Base-by-base conservation (phyloP, 2,113 vertebrate species). In the Melanotaenia duboulayi region DNA sequence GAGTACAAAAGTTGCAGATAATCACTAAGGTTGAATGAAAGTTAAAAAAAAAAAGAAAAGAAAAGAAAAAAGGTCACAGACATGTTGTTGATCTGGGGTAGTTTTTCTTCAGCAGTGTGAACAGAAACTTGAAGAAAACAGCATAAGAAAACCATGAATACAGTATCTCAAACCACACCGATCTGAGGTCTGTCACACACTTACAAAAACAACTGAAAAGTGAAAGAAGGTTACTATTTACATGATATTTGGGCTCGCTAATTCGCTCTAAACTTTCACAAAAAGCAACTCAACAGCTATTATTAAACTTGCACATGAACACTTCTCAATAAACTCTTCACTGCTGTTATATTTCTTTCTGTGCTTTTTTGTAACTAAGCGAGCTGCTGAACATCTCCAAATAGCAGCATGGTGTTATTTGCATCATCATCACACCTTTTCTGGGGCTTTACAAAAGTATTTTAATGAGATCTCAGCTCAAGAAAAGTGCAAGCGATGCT, bases 61-160 rank as follows among this genome's bases (percentile, higher is more conserved):
- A 13, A 4, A 12, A 44, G 42, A 44, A 6, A 44, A 28, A 28
- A 6, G 6, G 3, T 17, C 1, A 6, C 17, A 14, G 19, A 46
- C 12, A 42, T 42, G 13, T 42, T 13, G 17, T n/a, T 65, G 25
- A n/a, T n/a, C n/a, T 37, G 17, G 11, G 23, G 28, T n/a, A 24
- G 14, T 44, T 65, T 37, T 0, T 46, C 25, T 22, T 50, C 49
- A 25, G 59, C 40, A 61, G 52, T 44, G 54, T 56, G 48, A 56
- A 72, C 4, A 69, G 54, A 64, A 80, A 75, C 23, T 35, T 17
- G 17, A 70, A n/a, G 20, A 32, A 65, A 67, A 52, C 51, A 63
- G n/a, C 8, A 7, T 16, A 19, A 68, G 25, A n/a, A n/a, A 52
- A 42, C 25, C 19, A 49, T n/a, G 58, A 17, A 20, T 55, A 59